Conservation (phyloP, 2,888 invertebrate genomes). For the Lottia gigantea region DNA sequence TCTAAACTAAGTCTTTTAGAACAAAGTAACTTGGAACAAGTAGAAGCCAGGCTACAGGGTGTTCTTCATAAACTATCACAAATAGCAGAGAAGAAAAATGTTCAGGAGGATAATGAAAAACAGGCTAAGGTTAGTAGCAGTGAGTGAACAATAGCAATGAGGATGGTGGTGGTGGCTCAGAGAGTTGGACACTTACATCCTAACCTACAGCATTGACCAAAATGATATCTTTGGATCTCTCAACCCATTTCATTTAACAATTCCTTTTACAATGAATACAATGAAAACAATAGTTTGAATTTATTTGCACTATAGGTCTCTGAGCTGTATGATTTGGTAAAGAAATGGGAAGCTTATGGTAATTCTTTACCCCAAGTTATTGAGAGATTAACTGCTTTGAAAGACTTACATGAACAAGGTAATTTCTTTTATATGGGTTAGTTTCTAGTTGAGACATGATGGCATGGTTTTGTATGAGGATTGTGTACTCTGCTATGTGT, state of each 20-base stretch:
- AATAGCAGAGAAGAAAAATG: slow-evolving; percentile 74
- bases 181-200: no score
- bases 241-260: no score
- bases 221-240: neutral
- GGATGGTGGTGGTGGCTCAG: neutral
- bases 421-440: neutral
- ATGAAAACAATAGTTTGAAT: no score
- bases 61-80: slow-evolving; percentile 83
- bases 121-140: slow-evolving; percentile 66
- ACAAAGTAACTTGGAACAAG: slow-evolving; percentile 82
- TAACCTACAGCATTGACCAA: neutral
- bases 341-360: slow-evolving; percentile 84
- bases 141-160: neutral
- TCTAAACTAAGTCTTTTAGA: slow-evolving; percentile 85
- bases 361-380: slow-evolving; percentile 83
- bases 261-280: no score
- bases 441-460: neutral
- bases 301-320: slow-evolving; percentile 73
- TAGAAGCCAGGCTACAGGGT: slow-evolving; percentile 83
- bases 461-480: no score
- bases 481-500: no score
- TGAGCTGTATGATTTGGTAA: slow-evolving; percentile 87
- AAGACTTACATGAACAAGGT: slow-evolving; percentile 92
- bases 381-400: slow-evolving; percentile 86
- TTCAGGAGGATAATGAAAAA: slow-evolving; percentile 71